A percentile compares a stretch with the other conserved stretches of the same genome.
These are phyloP conservation scores for Pseudonaja textilis DNA, from an alignment of 2,113 vertebrate species.

Conservation along the genomic window DNA sequence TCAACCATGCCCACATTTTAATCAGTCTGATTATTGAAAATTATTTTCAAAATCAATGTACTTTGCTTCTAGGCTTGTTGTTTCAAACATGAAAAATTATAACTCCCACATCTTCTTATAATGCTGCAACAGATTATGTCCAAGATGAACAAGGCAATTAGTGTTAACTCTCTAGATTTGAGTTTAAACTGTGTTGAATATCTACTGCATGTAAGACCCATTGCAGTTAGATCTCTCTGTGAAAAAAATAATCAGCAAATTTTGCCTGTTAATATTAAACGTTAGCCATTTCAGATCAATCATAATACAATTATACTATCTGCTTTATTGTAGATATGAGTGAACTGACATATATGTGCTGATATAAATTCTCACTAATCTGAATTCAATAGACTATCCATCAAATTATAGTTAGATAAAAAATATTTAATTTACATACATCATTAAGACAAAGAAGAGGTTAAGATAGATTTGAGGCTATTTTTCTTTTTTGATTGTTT, in stretches of 20 bases:
- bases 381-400: conserved; percentile 26
- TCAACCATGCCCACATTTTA: no score
- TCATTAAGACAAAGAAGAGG: background rate
- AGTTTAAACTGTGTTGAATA: background rate
- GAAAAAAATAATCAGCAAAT: conserved; percentile 10
- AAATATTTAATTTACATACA: background rate
- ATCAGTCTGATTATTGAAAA: background rate
- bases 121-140: background rate
- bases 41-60: background rate
- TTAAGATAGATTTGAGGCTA: background rate
- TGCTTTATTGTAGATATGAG: background rate
- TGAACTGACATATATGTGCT: conserved; percentile 8
- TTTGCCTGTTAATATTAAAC: conserved; percentile 9
- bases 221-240: background rate
- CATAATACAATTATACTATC: conserved; percentile 9
- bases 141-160: background rate
- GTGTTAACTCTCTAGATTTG: background rate
- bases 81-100: background rate
- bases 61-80: background rate
- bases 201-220: background rate
- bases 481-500: background rate
- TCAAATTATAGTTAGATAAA: background rate
- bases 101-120: background rate
- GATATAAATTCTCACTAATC: conserved; percentile 27
- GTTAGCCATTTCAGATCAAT: conserved; percentile 14